These are phyloP conservation scores for Denticeps clupeoides DNA, from an alignment of 2,797 vertebrate genomes.

Conservation along the genomic window DNA sequence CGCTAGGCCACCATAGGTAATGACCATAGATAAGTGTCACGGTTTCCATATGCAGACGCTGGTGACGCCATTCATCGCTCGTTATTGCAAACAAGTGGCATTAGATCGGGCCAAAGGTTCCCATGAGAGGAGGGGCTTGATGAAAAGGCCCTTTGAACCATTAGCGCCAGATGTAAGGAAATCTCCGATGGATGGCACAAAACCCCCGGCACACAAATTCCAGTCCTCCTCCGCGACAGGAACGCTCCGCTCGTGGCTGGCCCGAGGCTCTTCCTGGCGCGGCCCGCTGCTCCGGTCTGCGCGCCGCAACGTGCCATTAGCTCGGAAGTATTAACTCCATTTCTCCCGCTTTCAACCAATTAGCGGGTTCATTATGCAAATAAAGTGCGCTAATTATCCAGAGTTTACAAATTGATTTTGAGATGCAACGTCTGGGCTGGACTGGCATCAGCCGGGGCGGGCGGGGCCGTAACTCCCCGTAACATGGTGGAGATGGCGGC, in stretches of 20 bases:
- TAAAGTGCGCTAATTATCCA: conserved; percentile 46
- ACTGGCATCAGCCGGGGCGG: conserved; percentile 24
- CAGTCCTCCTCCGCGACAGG: conserved; percentile 12
- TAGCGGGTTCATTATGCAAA: conserved; percentile 55
- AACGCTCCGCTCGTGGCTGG: conserved; percentile 16
- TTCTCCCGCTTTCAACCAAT: conserved; percentile 42
- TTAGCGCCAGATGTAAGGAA: conserved; percentile 40
- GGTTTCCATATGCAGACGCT: no score
- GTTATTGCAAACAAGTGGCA: conserved; percentile 37
- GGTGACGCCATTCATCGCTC: conserved; percentile 26
- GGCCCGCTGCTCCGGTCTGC: conserved; percentile 17
- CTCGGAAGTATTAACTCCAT: conserved; percentile 45
- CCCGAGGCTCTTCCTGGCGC: conserved; percentile 21
- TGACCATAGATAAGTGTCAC: no score
- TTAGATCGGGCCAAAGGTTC: conserved; percentile 27
- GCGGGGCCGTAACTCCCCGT: conserved; percentile 23
- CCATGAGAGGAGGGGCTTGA: conserved; percentile 31
- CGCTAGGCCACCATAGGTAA: no score
- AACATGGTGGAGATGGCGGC: conserved; percentile 24
- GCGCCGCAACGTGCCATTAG: conserved; percentile 36
- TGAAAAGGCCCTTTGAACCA: conserved; percentile 42
- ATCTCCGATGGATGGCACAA: conserved; percentile 39
- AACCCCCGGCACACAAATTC: conserved; percentile 27
- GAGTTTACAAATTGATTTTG: conserved; percentile 51
- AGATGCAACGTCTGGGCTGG: conserved; percentile 39